These are phyloP conservation scores for Ephialtes manifestator DNA, from an alignment of 2,888 invertebrate species.

Conservation along the genomic window DNA sequence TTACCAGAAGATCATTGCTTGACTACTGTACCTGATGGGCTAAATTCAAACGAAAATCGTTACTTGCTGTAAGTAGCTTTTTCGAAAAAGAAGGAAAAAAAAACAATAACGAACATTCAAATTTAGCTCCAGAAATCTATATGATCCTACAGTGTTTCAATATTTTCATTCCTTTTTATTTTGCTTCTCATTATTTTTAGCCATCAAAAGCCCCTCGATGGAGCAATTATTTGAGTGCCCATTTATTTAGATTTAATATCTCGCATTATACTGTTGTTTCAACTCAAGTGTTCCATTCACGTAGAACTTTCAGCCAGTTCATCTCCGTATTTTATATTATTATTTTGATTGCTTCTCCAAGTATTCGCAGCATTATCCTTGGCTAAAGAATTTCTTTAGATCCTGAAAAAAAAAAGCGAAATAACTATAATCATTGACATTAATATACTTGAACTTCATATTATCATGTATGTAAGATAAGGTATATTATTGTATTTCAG, in stretches of 20 bases:
- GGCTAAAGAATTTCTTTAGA: constrained; percentile 59
- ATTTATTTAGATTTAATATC: constrained; percentile 31
- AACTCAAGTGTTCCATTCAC: constrained; percentile 31
- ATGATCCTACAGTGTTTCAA: constrained; percentile 28
- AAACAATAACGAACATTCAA: constrained; percentile 24
- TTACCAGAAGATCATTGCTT: constrained; percentile 63
- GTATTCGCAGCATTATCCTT: constrained; percentile 55
- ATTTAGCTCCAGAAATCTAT: constrained; percentile 47
- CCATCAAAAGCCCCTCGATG: constrained; percentile 7
- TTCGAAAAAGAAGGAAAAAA: constrained; percentile 20
- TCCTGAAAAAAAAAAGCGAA: constrained; percentile 26
- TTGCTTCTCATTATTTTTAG: background rate
- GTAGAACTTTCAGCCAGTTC: constrained; percentile 22
- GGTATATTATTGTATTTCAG: constrained; percentile 63
- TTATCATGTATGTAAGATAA: constrained; percentile 64
- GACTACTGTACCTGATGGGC: constrained; percentile 65
- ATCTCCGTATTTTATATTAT: constrained; percentile 14
- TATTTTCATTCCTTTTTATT: constrained; percentile 22
- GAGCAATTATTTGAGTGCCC: constrained; percentile 36
- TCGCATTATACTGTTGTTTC: constrained; percentile 30
- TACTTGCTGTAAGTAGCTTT: constrained; percentile 41
- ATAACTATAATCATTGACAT: constrained; percentile 62
- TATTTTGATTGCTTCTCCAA: constrained; percentile 45
- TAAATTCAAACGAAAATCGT: constrained; percentile 61
- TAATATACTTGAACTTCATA: constrained; percentile 67